Conservation (phyloP, 1,140 invertebrate species). For the Anthonomus grandis region DNA sequence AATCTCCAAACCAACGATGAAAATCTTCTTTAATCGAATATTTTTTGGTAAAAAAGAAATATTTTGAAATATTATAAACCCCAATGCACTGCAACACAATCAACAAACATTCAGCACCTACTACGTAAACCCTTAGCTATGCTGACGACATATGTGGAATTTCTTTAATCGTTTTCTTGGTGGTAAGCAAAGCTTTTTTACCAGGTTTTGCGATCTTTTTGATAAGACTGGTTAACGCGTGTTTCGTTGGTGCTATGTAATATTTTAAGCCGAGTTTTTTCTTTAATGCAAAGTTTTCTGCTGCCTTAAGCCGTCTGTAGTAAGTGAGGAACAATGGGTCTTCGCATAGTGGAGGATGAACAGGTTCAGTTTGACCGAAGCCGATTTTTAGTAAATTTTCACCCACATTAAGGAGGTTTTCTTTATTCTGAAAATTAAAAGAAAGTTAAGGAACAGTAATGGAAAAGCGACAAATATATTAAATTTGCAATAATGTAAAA, state of each 20-base stretch:
- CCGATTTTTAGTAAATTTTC: slow-evolving; percentile 51
- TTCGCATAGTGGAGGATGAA: slow-evolving; percentile 35
- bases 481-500: no score
- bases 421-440: slow-evolving; percentile 27
- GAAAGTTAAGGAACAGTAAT: no score
- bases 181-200: slow-evolving; percentile 6
- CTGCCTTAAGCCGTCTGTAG: slow-evolving; percentile 43
- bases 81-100: slow-evolving; percentile 31
- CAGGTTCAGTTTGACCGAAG: slow-evolving; percentile 46
- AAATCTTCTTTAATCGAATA: slow-evolving; percentile 23
- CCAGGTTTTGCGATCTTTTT: slow-evolving; percentile 13
- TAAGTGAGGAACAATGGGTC: slow-evolving; percentile 42
- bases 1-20: slow-evolving; percentile 15
- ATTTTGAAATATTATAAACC: slow-evolving; percentile 34
- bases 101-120: slow-evolving; percentile 33
- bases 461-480: no score
- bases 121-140: slow-evolving; percentile 30
- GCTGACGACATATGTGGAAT: slow-evolving; percentile 23
- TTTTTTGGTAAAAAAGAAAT: slow-evolving; percentile 35
- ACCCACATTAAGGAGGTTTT: slow-evolving; percentile 42
- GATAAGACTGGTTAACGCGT: slow-evolving; percentile 15
- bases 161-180: slow-evolving; percentile 15
- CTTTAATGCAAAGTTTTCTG: slow-evolving; percentile 48
- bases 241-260: slow-evolving; percentile 47
- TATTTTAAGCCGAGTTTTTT: slow-evolving; percentile 54